Evolutionary conservation across 2,113 vertebrate genomes (phyloP).

Genomic region (Collichthys lucidus): DNA sequence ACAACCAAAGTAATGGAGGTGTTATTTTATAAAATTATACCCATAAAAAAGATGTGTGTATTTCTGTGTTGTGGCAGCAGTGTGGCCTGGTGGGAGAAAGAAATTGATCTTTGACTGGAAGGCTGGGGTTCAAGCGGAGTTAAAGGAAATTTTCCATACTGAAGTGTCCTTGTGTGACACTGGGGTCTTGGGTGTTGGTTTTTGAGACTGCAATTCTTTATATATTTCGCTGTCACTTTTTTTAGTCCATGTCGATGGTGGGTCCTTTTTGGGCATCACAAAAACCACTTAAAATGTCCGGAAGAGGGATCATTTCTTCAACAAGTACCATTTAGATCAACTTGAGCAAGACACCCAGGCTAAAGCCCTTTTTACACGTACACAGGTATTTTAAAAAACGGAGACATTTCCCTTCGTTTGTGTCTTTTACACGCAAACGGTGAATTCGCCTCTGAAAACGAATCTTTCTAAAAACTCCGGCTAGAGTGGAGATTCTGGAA

Average conservation of each 20-base stretch:
- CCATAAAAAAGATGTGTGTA: constrained; percentile 40
- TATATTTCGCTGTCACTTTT: background rate
- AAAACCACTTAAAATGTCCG: background rate
- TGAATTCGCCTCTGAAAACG: too few species aligned
- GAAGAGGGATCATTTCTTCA: constrained; percentile 1
- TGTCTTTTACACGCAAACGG: too few species aligned
- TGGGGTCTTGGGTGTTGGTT: background rate
- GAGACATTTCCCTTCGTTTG: too few species aligned
- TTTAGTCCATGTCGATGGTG: background rate
- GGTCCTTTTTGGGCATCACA: background rate
- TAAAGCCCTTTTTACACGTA: too few species aligned
- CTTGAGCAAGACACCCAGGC: background rate
- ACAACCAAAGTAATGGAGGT: constrained; percentile 61
- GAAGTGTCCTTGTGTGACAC: background rate
- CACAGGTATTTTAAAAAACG: too few species aligned
- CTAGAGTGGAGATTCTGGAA: too few species aligned
- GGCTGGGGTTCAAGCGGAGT: constrained; percentile 12
- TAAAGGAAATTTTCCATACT: background rate
- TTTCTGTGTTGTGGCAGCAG: constrained; percentile 18
- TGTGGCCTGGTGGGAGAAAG: background rate
- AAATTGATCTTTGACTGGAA: constrained; percentile 27
- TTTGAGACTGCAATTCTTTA: background rate
- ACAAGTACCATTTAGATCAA: background rate
- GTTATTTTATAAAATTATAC: constrained; percentile 59
- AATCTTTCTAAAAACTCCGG: too few species aligned